Base-by-base conservation (phyloP, 2,113 vertebrate species). In the Siphamia tubifer region DNA sequence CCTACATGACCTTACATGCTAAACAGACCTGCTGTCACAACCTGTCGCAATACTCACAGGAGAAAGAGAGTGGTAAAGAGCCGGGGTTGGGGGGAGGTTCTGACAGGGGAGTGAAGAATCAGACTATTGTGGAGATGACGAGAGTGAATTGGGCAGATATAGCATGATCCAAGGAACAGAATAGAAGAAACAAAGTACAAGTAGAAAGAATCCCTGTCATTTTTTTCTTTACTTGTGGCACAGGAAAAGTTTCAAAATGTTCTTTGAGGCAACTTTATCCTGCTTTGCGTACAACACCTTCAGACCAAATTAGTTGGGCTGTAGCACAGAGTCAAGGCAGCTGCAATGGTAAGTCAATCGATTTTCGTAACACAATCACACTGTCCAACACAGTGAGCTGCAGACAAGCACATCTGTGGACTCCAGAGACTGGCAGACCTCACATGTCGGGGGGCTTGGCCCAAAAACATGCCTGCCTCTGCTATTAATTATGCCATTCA, bases 1-100 rank as follows among this genome's bases (percentile, higher is more conserved):
- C 77, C 60, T 36, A 28, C 62, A 32, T 21, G 82, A 88, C 84
- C 86, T 84, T 73, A 79, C 72, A 86, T 81, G 82, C 84, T 88
- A 84, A 90, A 82, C 81, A 76, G 88, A 11, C 65, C n/a, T 34
- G 56, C 79, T 73, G 81, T 75, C 86, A 79, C 73, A 80, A 64
- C 81, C 65, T 54, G 72, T 83, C 83, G 17, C 38, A 25, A 69
- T 74, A 55, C 55, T 81, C 65, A 45, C 49, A n/a, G 55, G 55
- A 67, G 39, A 63, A 60, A 20, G 31, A 17, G 11, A 32, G 9
- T 4, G 58, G 13, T 30, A n/a, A 12, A 35, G 30, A 28, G 23
- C 13, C 17, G 20, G 6, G 13, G 17, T 20, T 56, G 23, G 15
- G 45, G 11, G 11, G 40, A 1, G 27, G 44, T 13, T 23, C 27